Evolutionary conservation across 1,140 invertebrate species (phyloP).

Genomic region (Caenorhabditis brenneri): DNA sequence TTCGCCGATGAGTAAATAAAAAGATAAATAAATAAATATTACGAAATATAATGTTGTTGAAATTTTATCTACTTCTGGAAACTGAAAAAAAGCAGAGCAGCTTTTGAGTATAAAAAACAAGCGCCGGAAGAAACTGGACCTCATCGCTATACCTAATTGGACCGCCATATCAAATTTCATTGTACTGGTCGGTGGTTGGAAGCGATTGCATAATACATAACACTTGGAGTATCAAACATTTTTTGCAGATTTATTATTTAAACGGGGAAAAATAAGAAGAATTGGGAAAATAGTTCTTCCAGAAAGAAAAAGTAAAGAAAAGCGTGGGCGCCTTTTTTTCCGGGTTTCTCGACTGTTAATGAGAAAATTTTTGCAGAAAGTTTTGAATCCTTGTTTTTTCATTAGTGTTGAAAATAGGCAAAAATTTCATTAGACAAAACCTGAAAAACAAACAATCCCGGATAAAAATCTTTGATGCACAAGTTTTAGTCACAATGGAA

Average conservation of each 20-base stretch:
- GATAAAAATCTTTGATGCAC: background rate
- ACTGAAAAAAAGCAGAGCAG: background rate
- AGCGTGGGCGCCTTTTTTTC: background rate
- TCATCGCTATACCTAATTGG: background rate
- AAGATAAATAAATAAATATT: slow-evolving; percentile 36
- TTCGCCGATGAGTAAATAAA: background rate
- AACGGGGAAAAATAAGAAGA: too few relatives aligned
- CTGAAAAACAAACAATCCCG: background rate
- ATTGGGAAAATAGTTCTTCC: background rate
- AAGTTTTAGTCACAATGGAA: background rate
- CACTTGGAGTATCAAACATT: background rate
- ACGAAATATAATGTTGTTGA: slow-evolving; percentile 19
- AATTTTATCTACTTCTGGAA: background rate
- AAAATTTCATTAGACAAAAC: background rate
- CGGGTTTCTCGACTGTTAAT: background rate
- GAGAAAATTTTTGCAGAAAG: background rate
- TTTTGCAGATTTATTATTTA: background rate
- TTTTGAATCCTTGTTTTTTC: background rate
- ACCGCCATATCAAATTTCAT: slow-evolving; percentile 12
- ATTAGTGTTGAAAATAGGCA: background rate
- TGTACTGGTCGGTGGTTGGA: slow-evolving; percentile 26
- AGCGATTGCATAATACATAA: slow-evolving; percentile 1
- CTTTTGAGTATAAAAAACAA: background rate
- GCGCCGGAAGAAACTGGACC: slow-evolving; percentile 4
- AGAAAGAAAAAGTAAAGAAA: background rate